Conservation (phyloP, 2,113 vertebrate genomes). For the Macquaria ambigua region DNA sequence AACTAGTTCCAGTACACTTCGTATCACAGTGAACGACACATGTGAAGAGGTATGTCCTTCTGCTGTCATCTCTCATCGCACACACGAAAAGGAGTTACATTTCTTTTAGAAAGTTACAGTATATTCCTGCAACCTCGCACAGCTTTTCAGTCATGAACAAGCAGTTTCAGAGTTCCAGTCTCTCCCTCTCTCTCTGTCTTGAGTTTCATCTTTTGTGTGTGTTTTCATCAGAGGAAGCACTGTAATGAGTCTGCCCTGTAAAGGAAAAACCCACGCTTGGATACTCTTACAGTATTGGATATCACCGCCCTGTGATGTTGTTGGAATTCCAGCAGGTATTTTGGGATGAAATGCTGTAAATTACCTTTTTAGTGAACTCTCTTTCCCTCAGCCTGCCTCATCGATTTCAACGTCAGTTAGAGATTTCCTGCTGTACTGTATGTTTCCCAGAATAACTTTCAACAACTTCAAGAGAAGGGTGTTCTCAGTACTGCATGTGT, state of each 20-base stretch:
- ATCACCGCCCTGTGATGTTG: slow-evolving; percentile 35
- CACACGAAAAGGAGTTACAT: background rate
- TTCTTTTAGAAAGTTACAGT: background rate
- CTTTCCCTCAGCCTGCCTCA: slow-evolving; percentile 16
- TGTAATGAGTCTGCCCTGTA: slow-evolving; percentile 36
- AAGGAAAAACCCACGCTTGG: slow-evolving; percentile 19
- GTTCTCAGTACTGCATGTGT: slow-evolving; percentile 29
- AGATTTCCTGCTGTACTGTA: slow-evolving; percentile 37
- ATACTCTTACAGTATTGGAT: slow-evolving; percentile 44
- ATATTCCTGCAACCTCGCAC: slow-evolving; percentile 15
- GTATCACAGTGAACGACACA: slow-evolving; percentile 10
- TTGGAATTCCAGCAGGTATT: slow-evolving; percentile 49
- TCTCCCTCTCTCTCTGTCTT: slow-evolving; percentile 28
- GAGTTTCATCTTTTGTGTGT: slow-evolving; percentile 56
- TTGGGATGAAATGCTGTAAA: slow-evolving; percentile 43
- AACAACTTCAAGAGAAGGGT: slow-evolving; percentile 2
- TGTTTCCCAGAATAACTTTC: slow-evolving; percentile 57
- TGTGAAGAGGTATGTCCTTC: background rate
- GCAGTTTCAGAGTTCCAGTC: slow-evolving; percentile 19
- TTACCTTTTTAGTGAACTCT: slow-evolving; percentile 25
- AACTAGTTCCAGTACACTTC: slow-evolving; percentile 3
- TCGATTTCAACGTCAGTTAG: slow-evolving; percentile 18
- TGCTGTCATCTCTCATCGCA: background rate
- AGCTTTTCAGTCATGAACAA: slow-evolving; percentile 27
- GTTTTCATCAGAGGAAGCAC: slow-evolving; percentile 68